Conservation (phyloP, 2,888 invertebrate species). For the Deilephila elpenor region DNA sequence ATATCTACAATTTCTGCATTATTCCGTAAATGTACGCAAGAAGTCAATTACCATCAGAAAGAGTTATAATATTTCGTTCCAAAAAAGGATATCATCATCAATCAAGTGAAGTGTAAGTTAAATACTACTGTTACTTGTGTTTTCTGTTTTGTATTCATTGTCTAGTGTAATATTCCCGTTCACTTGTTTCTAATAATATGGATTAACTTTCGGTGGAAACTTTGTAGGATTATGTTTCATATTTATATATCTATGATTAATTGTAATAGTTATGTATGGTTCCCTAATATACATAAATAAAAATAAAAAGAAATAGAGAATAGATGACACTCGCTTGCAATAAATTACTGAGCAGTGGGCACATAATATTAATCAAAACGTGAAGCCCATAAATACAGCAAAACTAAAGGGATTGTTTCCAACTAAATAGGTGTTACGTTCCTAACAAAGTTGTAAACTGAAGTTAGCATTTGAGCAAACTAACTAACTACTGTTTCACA, state of each 20-base stretch:
- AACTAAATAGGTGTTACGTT: slow-evolving; percentile 32
- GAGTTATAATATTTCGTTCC: background rate
- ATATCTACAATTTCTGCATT: background rate
- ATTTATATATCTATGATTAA: too few relatives aligned
- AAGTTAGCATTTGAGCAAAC: slow-evolving; percentile 16
- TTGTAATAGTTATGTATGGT: too few relatives aligned
- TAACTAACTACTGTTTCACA: slow-evolving; percentile 17
- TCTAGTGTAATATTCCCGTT: too few relatives aligned
- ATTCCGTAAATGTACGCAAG: background rate
- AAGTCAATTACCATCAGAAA: background rate
- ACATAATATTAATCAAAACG: slow-evolving; percentile 1
- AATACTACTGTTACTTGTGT: too few relatives aligned
- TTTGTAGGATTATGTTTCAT: too few relatives aligned
- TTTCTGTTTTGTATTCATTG: too few relatives aligned
- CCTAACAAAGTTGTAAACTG: slow-evolving; percentile 20
- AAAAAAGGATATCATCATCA: background rate
- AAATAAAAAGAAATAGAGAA: background rate
- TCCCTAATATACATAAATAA: too few relatives aligned
- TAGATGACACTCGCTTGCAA: slow-evolving; percentile 6
- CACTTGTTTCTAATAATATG: too few relatives aligned
- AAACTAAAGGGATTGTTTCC: slow-evolving; percentile 26
- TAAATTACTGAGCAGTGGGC: background rate
- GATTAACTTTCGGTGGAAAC: too few relatives aligned
- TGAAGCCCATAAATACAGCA: slow-evolving; percentile 1
- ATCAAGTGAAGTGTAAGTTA: too few relatives aligned